Percentiles rank a stretch among this genome's conserved stretches.
Conservation (phyloP, 2,113 vertebrate genomes). For the Callaeas wilsoni region DNA sequence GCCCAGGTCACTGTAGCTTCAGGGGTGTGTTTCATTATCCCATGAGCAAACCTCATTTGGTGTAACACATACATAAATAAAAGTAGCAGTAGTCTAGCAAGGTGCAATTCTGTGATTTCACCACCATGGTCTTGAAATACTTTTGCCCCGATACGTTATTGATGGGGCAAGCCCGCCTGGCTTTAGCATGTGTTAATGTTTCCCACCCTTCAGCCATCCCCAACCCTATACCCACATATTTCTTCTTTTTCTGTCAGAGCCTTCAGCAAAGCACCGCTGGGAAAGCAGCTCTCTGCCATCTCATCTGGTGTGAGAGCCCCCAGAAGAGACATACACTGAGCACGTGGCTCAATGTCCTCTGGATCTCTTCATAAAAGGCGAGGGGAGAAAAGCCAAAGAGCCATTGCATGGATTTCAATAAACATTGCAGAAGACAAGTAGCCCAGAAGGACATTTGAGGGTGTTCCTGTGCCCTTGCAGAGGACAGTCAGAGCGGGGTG, state of each 20-base stretch:
- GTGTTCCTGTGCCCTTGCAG: not conserved
- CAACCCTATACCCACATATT: not conserved
- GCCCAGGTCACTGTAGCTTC: not conserved
- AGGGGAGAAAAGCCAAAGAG: not conserved
- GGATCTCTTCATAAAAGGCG: not conserved
- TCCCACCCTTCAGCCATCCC: not conserved
- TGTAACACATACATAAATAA: not conserved
- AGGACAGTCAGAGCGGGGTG: not conserved
- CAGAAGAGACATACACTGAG: constrained; percentile 17
- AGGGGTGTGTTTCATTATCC: not conserved
- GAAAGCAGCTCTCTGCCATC: not conserved
- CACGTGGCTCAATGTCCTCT: not conserved
- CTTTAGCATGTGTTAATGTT: not conserved
- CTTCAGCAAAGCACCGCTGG: not conserved
- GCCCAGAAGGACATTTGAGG: not conserved
- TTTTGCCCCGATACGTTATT: not conserved
- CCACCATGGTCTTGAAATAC: not conserved
- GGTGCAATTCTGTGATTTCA: not conserved
- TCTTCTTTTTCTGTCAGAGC: not conserved
- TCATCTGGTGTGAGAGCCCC: constrained; percentile 32
- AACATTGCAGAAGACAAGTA: not conserved
- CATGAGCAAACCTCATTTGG: not conserved
- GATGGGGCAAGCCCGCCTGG: not conserved
- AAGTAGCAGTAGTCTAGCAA: not conserved
- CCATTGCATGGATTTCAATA: not conserved